Conservation (phyloP, 2,888 invertebrate genomes). For the Nipponacmea schrenckii region DNA sequence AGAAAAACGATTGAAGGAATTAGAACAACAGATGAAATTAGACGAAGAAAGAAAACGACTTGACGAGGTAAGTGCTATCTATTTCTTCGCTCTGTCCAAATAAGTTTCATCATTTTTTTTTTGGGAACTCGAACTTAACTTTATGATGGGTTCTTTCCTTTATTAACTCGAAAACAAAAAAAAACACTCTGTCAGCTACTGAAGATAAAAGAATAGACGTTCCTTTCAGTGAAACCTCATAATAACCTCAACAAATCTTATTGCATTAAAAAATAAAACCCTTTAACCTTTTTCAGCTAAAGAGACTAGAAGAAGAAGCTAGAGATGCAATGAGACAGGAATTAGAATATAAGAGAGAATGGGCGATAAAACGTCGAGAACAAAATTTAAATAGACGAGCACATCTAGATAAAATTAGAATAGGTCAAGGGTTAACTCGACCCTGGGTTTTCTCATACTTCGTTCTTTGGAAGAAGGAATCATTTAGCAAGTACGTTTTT, state of each 20-base stretch:
- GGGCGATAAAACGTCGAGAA: conserved; percentile 49
- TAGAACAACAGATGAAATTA: conserved; percentile 39
- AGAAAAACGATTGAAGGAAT: conserved; percentile 38
- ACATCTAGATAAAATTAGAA: conserved; percentile 50
- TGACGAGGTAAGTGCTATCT: conserved; percentile 26
- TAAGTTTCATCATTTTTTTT: too few species aligned
- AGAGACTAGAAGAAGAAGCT: conserved; percentile 52
- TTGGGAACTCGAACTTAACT: too few species aligned
- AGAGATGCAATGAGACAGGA: conserved; percentile 48
- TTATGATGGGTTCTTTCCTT: too few species aligned
- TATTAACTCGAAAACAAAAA: too few species aligned
- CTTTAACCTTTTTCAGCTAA: conserved; percentile 44
- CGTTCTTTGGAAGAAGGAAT: conserved; percentile 59
- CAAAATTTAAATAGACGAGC: conserved; percentile 51
- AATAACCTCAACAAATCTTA: too few species aligned
- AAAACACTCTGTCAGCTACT: too few species aligned
- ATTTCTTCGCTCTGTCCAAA: too few species aligned
- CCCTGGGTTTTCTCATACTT: conserved; percentile 64
- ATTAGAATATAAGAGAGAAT: conserved; percentile 43
- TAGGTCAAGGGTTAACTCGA: conserved; percentile 55
- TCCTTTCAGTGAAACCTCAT: too few species aligned
- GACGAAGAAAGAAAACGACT: conserved; percentile 40
- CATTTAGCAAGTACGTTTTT: conserved; percentile 52
- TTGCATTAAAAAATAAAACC: too few species aligned
- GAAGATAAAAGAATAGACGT: too few species aligned